Base-by-base conservation (phyloP, 2,797 vertebrate genomes). In the Neostethus bicornis region DNA sequence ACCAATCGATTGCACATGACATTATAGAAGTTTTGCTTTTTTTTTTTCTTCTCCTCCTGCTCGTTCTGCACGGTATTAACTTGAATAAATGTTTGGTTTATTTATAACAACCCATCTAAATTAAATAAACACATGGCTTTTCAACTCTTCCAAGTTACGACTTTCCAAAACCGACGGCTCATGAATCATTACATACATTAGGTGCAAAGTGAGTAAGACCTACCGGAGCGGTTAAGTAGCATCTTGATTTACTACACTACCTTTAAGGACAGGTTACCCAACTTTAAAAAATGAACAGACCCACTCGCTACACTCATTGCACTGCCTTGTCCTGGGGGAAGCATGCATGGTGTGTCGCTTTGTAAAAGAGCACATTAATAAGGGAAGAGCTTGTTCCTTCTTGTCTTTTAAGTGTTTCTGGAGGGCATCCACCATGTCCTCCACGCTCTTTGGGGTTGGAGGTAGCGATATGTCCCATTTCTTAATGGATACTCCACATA, bases 331-430 rank as follows among this genome's bases (percentile, higher is more conserved):
- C 87, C 83, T 45, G 51, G 31, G 80, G 84, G 78, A 75, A 19
- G 32, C 3, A 58, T 38, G 70, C 67, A 56, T 51, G 65, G 73
- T 63, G 70, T 58, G 71, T 75, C 67, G 74, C 77, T 85, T 84
- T 87, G 80, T 81, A 80, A 87, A 85, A 77, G 66, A 86, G 75
- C 80, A 64, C 79, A 83, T 88, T 87, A 90, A 88, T 87, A 87
- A 86, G 64, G 80, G 60, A 83, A 80, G 76, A 81, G 82, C 80
- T 74, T 84, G 79, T 81, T 88, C 79, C 70, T 80, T 63, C 46
- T 17, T 84, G 77, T 81, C 55, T 59, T 83, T 77, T 80, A 77
- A 80, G 85, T 86, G 80, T 87, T 89, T 80, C 85, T 84, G 68
- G 78, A 75, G 85, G 83, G 77, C 82, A 78, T 84, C 66, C 41